A percentile compares a stretch with the other conserved stretches of the same genome.
phyloP scores from a whole-genome alignment of 2,797 vertebrate species.

The Rhynchonycteris naso region DNA sequence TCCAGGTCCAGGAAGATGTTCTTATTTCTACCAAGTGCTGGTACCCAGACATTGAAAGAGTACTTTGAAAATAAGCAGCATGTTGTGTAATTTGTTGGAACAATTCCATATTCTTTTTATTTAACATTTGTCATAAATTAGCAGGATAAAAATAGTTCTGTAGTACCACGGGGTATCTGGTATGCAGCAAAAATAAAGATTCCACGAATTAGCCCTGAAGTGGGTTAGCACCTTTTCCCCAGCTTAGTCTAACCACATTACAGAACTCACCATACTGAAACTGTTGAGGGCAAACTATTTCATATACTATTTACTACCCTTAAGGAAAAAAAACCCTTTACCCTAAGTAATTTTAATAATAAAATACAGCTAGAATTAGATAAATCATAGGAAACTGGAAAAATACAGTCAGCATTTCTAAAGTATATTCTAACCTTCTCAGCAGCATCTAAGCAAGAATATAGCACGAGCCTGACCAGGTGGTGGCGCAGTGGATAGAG shows the following conservation, averaged over 20 bases:
- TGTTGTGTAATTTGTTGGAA: neutral
- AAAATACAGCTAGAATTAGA: constrained; percentile 45
- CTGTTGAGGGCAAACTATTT: neutral
- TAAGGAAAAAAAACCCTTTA: neutral
- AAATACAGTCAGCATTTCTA: constrained; percentile 12
- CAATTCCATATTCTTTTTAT: neutral
- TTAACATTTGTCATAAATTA: constrained; percentile 40
- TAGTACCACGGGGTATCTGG: neutral
- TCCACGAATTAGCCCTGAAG: neutral
- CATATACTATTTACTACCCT: neutral
- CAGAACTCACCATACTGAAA: constrained; percentile 2
- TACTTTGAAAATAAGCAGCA: constrained; percentile 48
- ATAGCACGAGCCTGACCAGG: too few species aligned
- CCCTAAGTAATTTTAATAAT: constrained; percentile 24
- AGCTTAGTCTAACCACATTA: neutral
- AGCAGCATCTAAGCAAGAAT: constrained; percentile 12
- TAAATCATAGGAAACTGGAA: neutral
- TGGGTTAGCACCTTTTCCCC: neutral
- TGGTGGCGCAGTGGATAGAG: too few species aligned
- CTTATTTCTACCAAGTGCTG: neutral
- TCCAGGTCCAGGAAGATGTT: constrained; percentile 25
- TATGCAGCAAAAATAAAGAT: neutral
- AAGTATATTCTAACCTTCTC: neutral
- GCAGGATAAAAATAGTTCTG: constrained; percentile 51
- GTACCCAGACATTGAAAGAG: neutral